Percentiles rank a stretch among this genome's conserved stretches.
Conservation (phyloP, 1,140 invertebrate genomes). For the Phocides pigmalion region DNA sequence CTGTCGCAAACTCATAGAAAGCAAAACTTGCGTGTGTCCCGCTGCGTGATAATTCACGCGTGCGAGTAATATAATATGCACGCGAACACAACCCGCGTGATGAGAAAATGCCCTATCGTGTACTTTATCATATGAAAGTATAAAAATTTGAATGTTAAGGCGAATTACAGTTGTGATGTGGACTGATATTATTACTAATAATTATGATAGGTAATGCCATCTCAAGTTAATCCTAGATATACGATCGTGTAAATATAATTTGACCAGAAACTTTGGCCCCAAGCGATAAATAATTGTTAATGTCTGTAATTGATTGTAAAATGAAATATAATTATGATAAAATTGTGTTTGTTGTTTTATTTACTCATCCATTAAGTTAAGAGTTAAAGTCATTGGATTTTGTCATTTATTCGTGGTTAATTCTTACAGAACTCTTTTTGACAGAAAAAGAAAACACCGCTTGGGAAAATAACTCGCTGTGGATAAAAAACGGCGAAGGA, state of each 20-base stretch:
- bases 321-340: slow-evolving; percentile 32
- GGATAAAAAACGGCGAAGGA: too few species aligned
- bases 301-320: slow-evolving; percentile 22
- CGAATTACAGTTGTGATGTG: slow-evolving; percentile 48
- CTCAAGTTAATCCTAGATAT: slow-evolving; percentile 37
- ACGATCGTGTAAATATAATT: slow-evolving; percentile 25
- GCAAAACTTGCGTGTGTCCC: too few species aligned
- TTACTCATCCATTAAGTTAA: background rate
- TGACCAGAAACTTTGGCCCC: slow-evolving; percentile 24
- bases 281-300: slow-evolving; percentile 33
- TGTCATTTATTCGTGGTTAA: too few species aligned
- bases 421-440: too few species aligned
- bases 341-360: slow-evolving; percentile 27
- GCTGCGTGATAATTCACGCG: too few species aligned
- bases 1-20: too few species aligned
- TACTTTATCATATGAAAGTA: background rate
- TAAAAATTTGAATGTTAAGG: slow-evolving; percentile 26
- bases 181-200: slow-evolving; percentile 52
- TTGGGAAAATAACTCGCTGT: too few species aligned
- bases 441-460: too few species aligned
- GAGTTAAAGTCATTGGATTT: too few species aligned
- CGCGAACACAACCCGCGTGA: too few species aligned
- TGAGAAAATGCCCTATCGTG: too few species aligned
- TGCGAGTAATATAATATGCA: too few species aligned
- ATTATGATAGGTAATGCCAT: slow-evolving; percentile 41